These are phyloP conservation scores for Nycticryphes semicollaris DNA, from an alignment of 2,113 vertebrate genomes.

Conservation along the genomic window DNA sequence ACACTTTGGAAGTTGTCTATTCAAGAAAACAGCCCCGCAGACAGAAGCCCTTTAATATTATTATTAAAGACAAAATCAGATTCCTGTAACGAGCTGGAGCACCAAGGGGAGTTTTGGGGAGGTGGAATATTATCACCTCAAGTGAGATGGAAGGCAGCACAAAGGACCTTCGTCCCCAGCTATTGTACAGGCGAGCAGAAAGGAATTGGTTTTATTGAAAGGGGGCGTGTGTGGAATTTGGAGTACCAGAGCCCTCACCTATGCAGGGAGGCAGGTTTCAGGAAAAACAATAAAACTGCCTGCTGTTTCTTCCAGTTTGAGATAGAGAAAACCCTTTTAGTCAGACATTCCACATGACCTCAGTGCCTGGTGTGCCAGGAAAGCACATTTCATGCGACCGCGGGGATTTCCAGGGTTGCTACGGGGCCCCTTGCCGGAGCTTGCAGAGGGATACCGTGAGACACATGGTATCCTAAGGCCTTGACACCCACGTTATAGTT, in stretches of 20 bases:
- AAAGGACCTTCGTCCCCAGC: not conserved
- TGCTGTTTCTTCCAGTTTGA: slow-evolving; percentile 19
- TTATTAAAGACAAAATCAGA: not conserved
- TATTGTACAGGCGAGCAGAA: not conserved
- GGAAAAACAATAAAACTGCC: not conserved
- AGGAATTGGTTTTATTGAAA: not conserved
- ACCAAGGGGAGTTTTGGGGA: not conserved
- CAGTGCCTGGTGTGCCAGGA: slow-evolving; percentile 25
- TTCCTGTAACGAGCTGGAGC: not conserved
- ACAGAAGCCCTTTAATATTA: not conserved
- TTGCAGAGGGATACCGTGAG: not conserved
- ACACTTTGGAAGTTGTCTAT: not conserved
- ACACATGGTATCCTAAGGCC: not conserved
- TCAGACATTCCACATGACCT: slow-evolving; percentile 34
- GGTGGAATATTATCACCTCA: not conserved
- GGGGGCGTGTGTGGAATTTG: not conserved
- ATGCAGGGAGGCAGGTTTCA: not conserved
- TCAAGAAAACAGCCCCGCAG: not conserved
- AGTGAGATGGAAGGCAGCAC: not conserved
- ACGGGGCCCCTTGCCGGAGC: slow-evolving; percentile 3
- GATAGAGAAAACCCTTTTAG: slow-evolving; percentile 30
- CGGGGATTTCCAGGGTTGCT: slow-evolving; percentile 19
- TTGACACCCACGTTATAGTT: not conserved
- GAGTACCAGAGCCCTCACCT: not conserved
- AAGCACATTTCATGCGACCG: not conserved